These are phyloP conservation scores for Carposina sasakii DNA, from an alignment of 1,140 invertebrate genomes.

Conservation along the genomic window DNA sequence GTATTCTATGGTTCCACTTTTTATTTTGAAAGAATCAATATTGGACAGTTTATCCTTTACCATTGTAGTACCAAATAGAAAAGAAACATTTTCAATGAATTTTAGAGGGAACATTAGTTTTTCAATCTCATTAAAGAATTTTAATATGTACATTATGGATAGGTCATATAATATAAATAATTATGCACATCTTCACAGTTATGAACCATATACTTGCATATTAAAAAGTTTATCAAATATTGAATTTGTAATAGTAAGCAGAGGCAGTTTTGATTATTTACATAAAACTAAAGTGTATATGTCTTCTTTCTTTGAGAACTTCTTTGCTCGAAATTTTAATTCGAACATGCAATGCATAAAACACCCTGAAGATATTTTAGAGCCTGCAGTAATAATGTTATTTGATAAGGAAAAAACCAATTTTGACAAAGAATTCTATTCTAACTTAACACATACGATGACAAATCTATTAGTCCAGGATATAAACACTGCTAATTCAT, in stretches of 20 bases:
- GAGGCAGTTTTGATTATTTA: too few species aligned
- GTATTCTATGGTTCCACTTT: conserved; percentile 20
- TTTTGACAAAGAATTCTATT: conserved; percentile 44
- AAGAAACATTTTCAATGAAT: not conserved
- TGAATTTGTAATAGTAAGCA: too few species aligned
- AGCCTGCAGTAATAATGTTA: conserved; percentile 32
- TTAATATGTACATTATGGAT: too few species aligned
- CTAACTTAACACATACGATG: conserved; percentile 15
- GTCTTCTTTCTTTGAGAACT: too few species aligned
- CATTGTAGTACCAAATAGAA: conserved; percentile 22
- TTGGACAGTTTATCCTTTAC: conserved; percentile 31
- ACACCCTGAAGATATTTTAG: conserved; percentile 26
- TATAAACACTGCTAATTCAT: not conserved
- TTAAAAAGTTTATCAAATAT: too few species aligned
- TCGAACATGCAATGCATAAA: conserved; percentile 8
- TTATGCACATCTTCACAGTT: too few species aligned
- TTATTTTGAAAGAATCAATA: conserved; percentile 27
- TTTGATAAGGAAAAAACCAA: conserved; percentile 33
- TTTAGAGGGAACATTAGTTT: conserved; percentile 13
- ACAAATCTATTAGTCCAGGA: not conserved
- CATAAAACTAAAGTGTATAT: too few species aligned
- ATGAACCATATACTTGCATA: too few species aligned
- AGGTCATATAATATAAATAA: too few species aligned
- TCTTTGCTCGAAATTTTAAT: too few species aligned
- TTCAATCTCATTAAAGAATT: too few species aligned